Percentiles rank a stretch among this genome's conserved stretches.
phyloP scores from a whole-genome alignment of 1,140 invertebrate species.

The Colletes gigas region DNA sequence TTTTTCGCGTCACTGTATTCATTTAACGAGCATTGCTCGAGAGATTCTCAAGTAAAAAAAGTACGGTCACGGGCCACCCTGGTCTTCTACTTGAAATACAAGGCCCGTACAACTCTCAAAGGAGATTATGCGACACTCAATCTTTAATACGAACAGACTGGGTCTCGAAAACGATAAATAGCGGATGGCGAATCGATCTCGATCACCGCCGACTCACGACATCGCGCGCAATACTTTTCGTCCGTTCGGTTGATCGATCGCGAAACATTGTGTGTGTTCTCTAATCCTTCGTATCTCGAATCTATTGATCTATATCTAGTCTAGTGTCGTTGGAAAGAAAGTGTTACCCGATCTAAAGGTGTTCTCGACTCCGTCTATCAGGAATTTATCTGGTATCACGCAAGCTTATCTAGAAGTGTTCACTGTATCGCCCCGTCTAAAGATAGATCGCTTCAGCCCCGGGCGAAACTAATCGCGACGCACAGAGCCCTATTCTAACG shows the following conservation, averaged over 20 bases:
- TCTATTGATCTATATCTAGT: conserved; percentile 31
- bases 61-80: too few species aligned
- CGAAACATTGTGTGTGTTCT: not conserved
- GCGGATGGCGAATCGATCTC: conserved; percentile 28
- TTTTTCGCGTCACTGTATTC: too few species aligned
- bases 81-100: too few species aligned
- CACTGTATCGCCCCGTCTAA: not conserved
- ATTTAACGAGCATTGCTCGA: too few species aligned
- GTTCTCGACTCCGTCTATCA: not conserved
- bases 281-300: not conserved
- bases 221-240: conserved; percentile 17
- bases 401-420: too few species aligned
- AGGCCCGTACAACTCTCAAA: too few species aligned
- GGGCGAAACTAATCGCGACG: conserved; percentile 2
- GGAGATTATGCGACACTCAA: too few species aligned
- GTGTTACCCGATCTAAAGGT: conserved; percentile 1
- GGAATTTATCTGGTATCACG: too few species aligned
- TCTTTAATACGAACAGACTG: too few species aligned
- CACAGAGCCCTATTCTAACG: conserved; percentile 3
- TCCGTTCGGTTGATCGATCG: not conserved
- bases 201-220: conserved; percentile 25
- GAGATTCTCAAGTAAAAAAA: too few species aligned
- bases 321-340: conserved; percentile 4
- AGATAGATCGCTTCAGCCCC: too few species aligned
- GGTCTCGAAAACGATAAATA: not conserved